Evolutionary conservation across 2,888 invertebrate species (phyloP).

Genomic region (Oligia latruncula): DNA sequence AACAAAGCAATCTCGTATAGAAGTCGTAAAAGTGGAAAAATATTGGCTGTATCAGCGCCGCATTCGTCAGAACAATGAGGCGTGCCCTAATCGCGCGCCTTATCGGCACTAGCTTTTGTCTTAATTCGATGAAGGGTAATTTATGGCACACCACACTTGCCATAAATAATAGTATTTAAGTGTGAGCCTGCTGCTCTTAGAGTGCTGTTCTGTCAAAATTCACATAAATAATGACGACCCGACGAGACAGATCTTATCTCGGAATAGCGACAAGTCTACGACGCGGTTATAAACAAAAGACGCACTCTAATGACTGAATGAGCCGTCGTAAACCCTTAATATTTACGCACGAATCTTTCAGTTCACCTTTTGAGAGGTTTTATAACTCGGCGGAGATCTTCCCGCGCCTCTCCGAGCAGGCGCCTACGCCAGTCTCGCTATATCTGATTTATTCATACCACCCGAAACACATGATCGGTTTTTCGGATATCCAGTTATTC

Average conservation of each 20-base stretch:
- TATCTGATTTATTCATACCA: slow-evolving; percentile 89
- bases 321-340: slow-evolving; percentile 88
- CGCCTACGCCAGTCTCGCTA: slow-evolving; percentile 84
- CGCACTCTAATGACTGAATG: slow-evolving; percentile 88
- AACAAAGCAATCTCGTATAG: slow-evolving; percentile 77
- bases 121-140: slow-evolving; percentile 87
- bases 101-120: slow-evolving; percentile 87
- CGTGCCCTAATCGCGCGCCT: slow-evolving; percentile 83
- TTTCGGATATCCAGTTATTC: slow-evolving; percentile 81
- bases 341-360: slow-evolving; percentile 88
- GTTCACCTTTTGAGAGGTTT: slow-evolving; percentile 87
- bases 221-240: slow-evolving; percentile 88
- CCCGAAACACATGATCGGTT: slow-evolving; percentile 88
- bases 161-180: slow-evolving; percentile 88
- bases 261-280: slow-evolving; percentile 81
- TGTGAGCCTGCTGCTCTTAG: slow-evolving; percentile 72
- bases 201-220: slow-evolving; percentile 86
- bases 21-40: slow-evolving; percentile 85
- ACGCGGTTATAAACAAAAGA: slow-evolving; percentile 87
- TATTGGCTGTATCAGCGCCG: slow-evolving; percentile 82
- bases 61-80: slow-evolving; percentile 84
- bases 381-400: slow-evolving; percentile 82
- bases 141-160: slow-evolving; percentile 82
- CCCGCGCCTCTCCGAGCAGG: slow-evolving; percentile 80
- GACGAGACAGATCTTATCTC: slow-evolving; percentile 85